Base-by-base conservation (phyloP, 2,797 vertebrate species). In the Crax fasciolata region DNA sequence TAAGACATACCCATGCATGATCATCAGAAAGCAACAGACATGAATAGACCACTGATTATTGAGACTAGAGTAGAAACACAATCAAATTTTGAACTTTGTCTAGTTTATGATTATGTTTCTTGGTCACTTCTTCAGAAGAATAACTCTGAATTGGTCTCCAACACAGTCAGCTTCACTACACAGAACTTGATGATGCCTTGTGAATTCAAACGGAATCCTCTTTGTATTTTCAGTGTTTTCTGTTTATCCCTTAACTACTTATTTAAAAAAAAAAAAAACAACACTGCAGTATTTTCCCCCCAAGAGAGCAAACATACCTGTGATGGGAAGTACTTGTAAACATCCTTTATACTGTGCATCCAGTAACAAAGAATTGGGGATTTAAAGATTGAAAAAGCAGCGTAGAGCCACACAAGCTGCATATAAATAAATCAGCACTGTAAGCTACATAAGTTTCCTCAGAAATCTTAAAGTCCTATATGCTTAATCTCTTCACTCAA, bases 191-290 rank as follows among this genome's bases (percentile, higher is more conserved):
- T 51, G 51, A 65, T 76, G 21, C n/a, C 66, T 71, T 43, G 4
- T 84, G 46, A 87, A 78, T 62, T 87, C 32, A 75, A 32, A n/a
- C 32, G 87, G 32, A 54, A 32, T 62, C 19, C 4, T 43, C 20
- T 62, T 20, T 68, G 46, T 11, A 35, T 82, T 93, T 93, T 73
- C 81, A 58, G 57, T 38, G 10, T 59, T 74, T 84, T 46, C 58
- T 92, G 4, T 46, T 27, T 79, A 14, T 82, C 24, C 32, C 81
- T 77, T 78, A 55, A 23, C 14, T 19, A 3, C 17, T 2, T 68
- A 30, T 71, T n/a, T 5, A 20, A 65, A 27, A 68, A 35, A 46
- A 61, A 79, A 25, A 24, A 35, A 35, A 35, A 35, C 6, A 35
- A 35, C 35, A 35, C 35, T 35, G 35, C 35, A 35, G 35, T 35